A percentile compares a stretch with the other conserved stretches of the same genome.
Evolutionary conservation across 2,113 vertebrate species (phyloP).

Genomic region (Bucco capensis): DNA sequence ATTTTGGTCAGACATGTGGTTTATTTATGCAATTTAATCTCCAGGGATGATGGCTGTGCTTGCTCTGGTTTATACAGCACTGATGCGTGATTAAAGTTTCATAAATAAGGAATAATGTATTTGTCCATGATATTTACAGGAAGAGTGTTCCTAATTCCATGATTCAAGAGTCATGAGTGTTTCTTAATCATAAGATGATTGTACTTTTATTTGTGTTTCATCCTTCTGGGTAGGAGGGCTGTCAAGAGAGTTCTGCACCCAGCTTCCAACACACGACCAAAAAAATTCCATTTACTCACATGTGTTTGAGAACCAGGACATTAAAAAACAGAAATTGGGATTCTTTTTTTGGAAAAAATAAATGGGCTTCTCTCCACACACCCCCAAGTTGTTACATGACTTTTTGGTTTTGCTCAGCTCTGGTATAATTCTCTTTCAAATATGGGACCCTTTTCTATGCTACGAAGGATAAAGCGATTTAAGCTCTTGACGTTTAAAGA

Average conservation of each 20-base stretch:
- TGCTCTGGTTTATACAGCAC: not conserved
- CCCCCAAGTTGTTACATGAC: not conserved
- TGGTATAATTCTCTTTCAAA: not conserved
- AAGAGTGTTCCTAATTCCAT: not conserved
- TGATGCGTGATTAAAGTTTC: not conserved
- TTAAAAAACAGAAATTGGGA: not conserved
- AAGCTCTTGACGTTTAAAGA: not conserved
- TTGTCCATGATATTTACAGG: not conserved
- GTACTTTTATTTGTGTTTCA: not conserved
- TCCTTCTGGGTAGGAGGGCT: not conserved
- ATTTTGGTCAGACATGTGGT: conserved; percentile 1
- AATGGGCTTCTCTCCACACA: not conserved
- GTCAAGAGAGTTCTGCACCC: not conserved
- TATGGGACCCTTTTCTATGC: not conserved
- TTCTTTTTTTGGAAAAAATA: not conserved
- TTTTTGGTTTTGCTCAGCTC: not conserved
- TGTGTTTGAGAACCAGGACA: not conserved
- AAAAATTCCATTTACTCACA: not conserved
- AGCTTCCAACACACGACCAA: not conserved
- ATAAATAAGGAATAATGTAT: not conserved
- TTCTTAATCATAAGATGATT: not conserved
- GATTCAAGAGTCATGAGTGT: not conserved
- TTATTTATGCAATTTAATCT: conserved; percentile 18
- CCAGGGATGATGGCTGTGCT: not conserved
- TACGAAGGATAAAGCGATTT: not conserved